Percentiles rank a stretch among this genome's conserved stretches.
Evolutionary conservation across 30 jellyfish, hydroid and myxozoan genomes (phyloP).

Genomic region (Aurelia aurita): DNA sequence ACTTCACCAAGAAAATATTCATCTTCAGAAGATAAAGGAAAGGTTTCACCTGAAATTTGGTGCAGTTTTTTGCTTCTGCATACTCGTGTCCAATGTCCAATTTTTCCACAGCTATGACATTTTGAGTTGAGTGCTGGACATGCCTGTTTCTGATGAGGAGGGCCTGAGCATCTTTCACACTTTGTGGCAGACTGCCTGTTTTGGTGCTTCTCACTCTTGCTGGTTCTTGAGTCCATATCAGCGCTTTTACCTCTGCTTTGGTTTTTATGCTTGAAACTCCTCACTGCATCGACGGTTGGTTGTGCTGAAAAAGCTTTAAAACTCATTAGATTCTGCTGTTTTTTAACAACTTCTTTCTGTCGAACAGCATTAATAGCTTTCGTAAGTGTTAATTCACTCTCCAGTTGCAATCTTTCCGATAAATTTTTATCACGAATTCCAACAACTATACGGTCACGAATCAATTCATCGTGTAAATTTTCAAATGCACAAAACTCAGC

Average conservation of each 20-base stretch:
- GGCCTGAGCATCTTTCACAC: neutral
- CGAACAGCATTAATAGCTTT: neutral
- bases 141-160: too few relatives aligned
- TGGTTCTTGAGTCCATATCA: too few relatives aligned
- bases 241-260: neutral
- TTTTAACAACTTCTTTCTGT: neutral
- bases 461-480: too few relatives aligned
- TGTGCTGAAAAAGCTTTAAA: slow-evolving; percentile 9
- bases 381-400: too few relatives aligned
- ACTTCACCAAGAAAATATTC: slow-evolving; percentile 13
- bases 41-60: slow-evolving; percentile 17
- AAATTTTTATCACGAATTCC: too few relatives aligned
- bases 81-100: neutral
- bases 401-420: too few relatives aligned
- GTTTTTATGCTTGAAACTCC: neutral
- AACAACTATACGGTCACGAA: too few relatives aligned
- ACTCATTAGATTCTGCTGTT: slow-evolving; percentile 3
- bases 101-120: too few relatives aligned
- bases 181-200: neutral
- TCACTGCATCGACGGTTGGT: neutral
- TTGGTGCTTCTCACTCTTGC: too few relatives aligned
- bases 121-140: too few relatives aligned
- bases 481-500: neutral
- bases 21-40: slow-evolving; percentile 7
- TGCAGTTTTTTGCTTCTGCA: too few relatives aligned